Evolutionary conservation across 1,140 invertebrate species (phyloP), one percentile per base, ranked within the genome.

Genomic region (Drosophila trapezifrons): DNA sequence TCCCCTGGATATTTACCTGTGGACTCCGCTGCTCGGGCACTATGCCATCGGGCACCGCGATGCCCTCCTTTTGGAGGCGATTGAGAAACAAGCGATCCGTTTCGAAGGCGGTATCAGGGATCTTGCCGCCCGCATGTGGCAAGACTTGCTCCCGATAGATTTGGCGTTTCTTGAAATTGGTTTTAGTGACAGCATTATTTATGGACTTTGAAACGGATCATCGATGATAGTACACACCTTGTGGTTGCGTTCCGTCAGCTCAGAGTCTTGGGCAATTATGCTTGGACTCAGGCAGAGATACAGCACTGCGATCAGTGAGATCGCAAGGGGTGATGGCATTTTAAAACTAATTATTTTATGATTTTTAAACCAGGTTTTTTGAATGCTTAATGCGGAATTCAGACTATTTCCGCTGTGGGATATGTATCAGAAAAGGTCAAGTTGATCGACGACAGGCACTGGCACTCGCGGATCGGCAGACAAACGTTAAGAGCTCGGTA

Each of bases 91-190:
- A 87, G 18, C 95, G 93, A 87, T 95, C 94, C 0, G 93, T 92
- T 56, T 92, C 92, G 70, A 95, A 95, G 18, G 95, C 94, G 52
- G 94, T 93, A 58, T 95, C 94, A 0, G 95, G 95, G 66, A 95
- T 95, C 91, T 94, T 95, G 5, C 94, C 95, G 38, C 94, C 95
- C 12, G 93, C 87, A 62, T 94, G 93, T 17, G 95, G 94, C 25
- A 94, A 72, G 15, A 95, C 93, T 82, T 95, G 94, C 74, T 95
- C 94, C 27, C 94, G 92, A 91, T 94, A 95, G 64, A 95, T 93
- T 83, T 95, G 94, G 22, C 94, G 92, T 85, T 95, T 95, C 91
- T 93, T 92, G 54, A 91, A 91, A 87, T 54, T 49, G 37, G 35
- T 59, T 79, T 62, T 57, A n/a, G 32, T 17, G 46, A 70, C 35